phyloP scores from a whole-genome alignment of 1,140 invertebrate genomes.

The Caerostris extrusa region DNA sequence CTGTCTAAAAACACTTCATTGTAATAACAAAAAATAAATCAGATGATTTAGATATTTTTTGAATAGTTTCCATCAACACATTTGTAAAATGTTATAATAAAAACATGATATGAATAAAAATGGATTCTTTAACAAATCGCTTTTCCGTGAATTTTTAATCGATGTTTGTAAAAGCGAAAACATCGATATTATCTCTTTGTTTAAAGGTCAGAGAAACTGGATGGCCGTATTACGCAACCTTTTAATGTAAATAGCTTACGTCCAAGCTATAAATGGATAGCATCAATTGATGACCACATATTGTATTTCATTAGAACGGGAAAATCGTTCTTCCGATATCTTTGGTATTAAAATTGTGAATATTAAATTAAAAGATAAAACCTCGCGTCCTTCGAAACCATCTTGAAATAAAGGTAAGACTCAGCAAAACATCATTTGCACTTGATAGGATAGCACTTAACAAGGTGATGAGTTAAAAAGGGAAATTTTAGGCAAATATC shows the following conservation, averaged over 20 bases:
- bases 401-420: neutral
- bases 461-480: too few relatives aligned
- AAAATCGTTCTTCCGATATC: neutral
- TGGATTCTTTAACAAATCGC: too few relatives aligned
- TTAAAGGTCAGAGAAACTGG: neutral
- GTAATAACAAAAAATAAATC: too few relatives aligned
- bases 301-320: neutral
- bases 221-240: neutral
- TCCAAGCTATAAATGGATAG: neutral
- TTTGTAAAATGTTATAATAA: too few relatives aligned
- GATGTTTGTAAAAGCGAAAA: too few relatives aligned
- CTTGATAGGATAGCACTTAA: neutral
- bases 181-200: neutral
- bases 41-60: too few relatives aligned
- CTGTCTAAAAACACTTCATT: too few relatives aligned
- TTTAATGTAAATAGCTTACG: neutral
- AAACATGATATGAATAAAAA: too few relatives aligned
- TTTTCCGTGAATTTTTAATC: too few relatives aligned
- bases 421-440: neutral
- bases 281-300: neutral
- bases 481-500: too few relatives aligned
- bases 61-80: too few relatives aligned
- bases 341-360: neutral
- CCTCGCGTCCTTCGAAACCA: neutral
- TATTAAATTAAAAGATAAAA: constrained; percentile 1